These are phyloP conservation scores for Hylaeus anthracinus DNA, from an alignment of 1,140 invertebrate genomes.

Conservation along the genomic window DNA sequence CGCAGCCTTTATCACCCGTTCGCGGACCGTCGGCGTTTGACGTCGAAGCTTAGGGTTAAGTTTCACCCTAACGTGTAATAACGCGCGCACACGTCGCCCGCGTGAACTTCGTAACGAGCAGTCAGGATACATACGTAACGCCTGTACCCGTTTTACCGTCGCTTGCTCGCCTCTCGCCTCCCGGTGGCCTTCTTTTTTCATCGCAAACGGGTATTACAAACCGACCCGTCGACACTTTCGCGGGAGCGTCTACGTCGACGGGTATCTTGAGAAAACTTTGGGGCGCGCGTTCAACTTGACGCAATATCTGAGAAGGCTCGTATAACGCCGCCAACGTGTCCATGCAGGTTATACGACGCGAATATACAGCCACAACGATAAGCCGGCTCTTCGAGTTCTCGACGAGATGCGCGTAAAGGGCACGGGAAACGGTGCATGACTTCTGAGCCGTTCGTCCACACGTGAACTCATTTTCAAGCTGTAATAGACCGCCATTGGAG, in stretches of 20 bases:
- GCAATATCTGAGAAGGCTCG: constrained; percentile 62
- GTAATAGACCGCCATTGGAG: neutral
- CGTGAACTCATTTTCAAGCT: neutral
- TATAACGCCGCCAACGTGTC: constrained; percentile 59
- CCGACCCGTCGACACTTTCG: constrained; percentile 43
- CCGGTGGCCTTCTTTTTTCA: neutral
- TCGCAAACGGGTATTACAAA: constrained; percentile 29
- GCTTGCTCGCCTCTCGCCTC: constrained; percentile 8
- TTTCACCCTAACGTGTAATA: constrained; percentile 64
- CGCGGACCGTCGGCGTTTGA: constrained; percentile 60
- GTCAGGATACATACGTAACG: constrained; percentile 50
- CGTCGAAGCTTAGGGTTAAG: constrained; percentile 64
- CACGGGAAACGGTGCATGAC: neutral
- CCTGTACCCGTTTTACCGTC: constrained; percentile 41
- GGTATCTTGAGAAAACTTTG: constrained; percentile 62
- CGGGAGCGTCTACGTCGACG: constrained; percentile 9
- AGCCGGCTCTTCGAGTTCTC: constrained; percentile 33
- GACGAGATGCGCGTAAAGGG: constrained; percentile 26
- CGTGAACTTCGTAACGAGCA: constrained; percentile 68
- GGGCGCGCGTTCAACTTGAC: constrained; percentile 58
- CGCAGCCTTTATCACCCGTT: constrained; percentile 37
- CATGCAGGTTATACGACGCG: constrained; percentile 42
- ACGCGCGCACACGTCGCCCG: constrained; percentile 62
- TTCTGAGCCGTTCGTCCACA: neutral
- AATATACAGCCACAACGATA: constrained; percentile 38